Evolutionary conservation across 1,140 invertebrate species (phyloP).

Genomic region (Spodoptera litura): DNA sequence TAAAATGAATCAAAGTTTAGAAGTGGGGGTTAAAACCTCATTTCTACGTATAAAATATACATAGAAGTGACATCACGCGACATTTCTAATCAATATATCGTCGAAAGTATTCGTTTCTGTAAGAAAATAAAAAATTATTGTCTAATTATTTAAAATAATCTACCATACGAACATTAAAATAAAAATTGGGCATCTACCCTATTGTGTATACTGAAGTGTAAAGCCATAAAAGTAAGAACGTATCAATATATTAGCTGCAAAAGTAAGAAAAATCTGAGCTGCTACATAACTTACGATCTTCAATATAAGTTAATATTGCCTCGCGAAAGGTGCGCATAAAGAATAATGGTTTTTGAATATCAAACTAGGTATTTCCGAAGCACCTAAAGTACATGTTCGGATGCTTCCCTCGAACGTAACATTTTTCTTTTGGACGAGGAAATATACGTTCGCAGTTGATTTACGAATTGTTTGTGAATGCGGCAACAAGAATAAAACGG

Average conservation of each 20-base stretch:
- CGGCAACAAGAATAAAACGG: slow-evolving; percentile 46
- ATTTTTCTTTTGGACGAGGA: slow-evolving; percentile 59
- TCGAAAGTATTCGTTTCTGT: too few relatives aligned
- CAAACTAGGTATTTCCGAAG: slow-evolving; percentile 47
- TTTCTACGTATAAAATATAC: too few relatives aligned
- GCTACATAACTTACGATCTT: slow-evolving; percentile 60
- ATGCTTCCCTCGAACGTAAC: slow-evolving; percentile 57
- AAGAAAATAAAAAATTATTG: too few relatives aligned
- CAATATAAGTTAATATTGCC: slow-evolving; percentile 61
- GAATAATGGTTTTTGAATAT: slow-evolving; percentile 62
- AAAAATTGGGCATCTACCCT: too few relatives aligned
- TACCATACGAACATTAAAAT: too few relatives aligned
- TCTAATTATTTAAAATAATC: too few relatives aligned
- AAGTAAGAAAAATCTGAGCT: slow-evolving; percentile 41
- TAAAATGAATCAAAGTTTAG: too few relatives aligned
- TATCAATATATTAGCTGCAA: slow-evolving; percentile 28
- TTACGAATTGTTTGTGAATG: slow-evolving; percentile 54
- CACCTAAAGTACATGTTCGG: slow-evolving; percentile 55
- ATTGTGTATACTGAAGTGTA: slow-evolving; percentile 2
- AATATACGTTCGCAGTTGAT: slow-evolving; percentile 51
- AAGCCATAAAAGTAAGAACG: slow-evolving; percentile 17
- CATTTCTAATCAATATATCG: too few relatives aligned
- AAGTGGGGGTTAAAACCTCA: too few relatives aligned
- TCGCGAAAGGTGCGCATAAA: slow-evolving; percentile 52
- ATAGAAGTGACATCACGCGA: too few relatives aligned